phyloP scores from a whole-genome alignment of 2,888 invertebrate species.

The Drosophila peninsularis region DNA sequence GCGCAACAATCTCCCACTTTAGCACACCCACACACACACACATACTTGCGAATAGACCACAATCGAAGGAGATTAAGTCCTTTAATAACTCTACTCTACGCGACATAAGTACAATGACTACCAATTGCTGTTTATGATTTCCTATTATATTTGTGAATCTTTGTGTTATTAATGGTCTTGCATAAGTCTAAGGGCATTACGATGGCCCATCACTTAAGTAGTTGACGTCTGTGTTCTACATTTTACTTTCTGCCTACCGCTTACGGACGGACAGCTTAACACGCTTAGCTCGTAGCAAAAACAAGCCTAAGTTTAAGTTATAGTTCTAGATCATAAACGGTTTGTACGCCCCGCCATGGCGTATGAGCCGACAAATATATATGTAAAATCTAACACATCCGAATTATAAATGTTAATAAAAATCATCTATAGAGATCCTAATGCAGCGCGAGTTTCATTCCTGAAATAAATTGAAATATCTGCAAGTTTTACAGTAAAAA shows the following conservation, averaged over 20 bases:
- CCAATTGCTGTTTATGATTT: constrained; percentile 42
- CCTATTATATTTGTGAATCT: constrained; percentile 26
- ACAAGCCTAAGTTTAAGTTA: constrained; percentile 61
- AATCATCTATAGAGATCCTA: constrained; percentile 61
- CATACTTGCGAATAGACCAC: constrained; percentile 5
- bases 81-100: constrained; percentile 27
- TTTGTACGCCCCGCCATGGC: constrained; percentile 24
- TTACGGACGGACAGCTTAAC: constrained; percentile 65
- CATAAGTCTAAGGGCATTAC: constrained; percentile 22
- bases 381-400: constrained; percentile 73
- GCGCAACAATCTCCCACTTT: constrained; percentile 25
- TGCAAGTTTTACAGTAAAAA: not conserved
- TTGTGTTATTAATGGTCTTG: constrained; percentile 45
- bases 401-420: constrained; percentile 78
- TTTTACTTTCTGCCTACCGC: constrained; percentile 58
- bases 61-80: constrained; percentile 17
- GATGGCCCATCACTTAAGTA: constrained; percentile 52
- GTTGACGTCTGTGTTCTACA: constrained; percentile 62
- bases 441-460: constrained; percentile 1
- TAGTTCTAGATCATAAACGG: constrained; percentile 25
- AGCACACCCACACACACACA: constrained; percentile 28
- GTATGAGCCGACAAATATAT: constrained; percentile 43
- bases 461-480: not conserved
- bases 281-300: constrained; percentile 68
- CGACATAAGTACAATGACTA: constrained; percentile 48